A percentile compares a stretch with the other conserved stretches of the same genome.
These are phyloP conservation scores for Pseudomyrmex pallidus DNA, from an alignment of 1,140 invertebrate genomes.

Conservation along the genomic window DNA sequence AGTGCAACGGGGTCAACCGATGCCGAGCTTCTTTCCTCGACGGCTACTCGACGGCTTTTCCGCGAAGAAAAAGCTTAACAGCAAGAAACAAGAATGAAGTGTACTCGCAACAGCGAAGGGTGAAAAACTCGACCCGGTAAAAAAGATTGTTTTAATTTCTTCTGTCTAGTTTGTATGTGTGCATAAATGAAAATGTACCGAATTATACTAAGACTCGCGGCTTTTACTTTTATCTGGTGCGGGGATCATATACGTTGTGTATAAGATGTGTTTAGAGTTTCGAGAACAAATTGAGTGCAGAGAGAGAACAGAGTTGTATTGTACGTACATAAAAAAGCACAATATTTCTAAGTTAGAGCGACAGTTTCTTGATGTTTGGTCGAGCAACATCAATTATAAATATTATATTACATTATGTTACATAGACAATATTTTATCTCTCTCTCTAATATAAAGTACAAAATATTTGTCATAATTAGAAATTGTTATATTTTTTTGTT, in stretches of 20 bases:
- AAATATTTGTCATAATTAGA: no score
- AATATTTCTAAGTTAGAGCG: background rate
- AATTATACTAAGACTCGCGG: background rate
- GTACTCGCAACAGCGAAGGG: background rate
- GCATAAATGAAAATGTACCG: conserved; percentile 16
- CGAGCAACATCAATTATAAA: background rate
- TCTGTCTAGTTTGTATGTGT: conserved; percentile 1
- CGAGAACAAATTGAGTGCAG: background rate
- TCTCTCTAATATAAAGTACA: no score
- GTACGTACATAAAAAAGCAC: background rate
- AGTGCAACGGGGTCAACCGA: conserved; percentile 62
- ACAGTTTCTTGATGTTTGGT: background rate
- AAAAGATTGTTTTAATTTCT: conserved; percentile 24
- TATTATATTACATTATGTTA: no score
- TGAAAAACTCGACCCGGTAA: background rate
- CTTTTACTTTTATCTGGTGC: background rate
- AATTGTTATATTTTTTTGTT: background rate
- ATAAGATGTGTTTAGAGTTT: background rate
- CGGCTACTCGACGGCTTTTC: background rate
- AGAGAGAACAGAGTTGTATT: background rate
- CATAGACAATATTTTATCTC: no score
- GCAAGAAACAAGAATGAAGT: background rate
- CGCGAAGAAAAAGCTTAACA: conserved; percentile 21
- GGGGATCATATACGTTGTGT: no score
- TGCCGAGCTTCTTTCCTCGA: conserved; percentile 8